These are phyloP conservation scores for Ctenochaetus hawaiiensis DNA, from an alignment of 2,797 vertebrate species.

Conservation along the genomic window DNA sequence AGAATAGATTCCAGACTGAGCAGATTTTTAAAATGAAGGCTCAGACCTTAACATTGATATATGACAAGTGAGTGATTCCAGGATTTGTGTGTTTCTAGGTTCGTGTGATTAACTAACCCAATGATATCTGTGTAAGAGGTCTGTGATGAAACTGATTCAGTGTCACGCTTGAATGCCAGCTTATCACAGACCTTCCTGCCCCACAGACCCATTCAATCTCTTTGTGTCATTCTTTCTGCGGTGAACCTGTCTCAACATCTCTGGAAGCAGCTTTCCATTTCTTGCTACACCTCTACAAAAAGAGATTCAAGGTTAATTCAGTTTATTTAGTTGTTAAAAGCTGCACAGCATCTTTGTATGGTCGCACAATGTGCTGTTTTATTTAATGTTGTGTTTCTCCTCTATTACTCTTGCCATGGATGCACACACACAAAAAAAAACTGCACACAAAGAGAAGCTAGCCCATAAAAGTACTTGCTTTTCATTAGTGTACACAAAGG, in stretches of 20 bases:
- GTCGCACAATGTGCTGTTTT: constrained; percentile 30
- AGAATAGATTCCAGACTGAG: constrained; percentile 22
- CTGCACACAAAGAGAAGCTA: constrained; percentile 15
- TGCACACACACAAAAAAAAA: constrained; percentile 11
- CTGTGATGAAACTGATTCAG: constrained; percentile 72
- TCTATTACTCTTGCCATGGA: constrained; percentile 1
- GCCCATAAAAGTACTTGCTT: constrained; percentile 34
- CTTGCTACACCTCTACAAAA: constrained; percentile 45
- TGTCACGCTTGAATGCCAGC: constrained; percentile 73
- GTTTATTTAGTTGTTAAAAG: constrained; percentile 58
- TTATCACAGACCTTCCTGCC: constrained; percentile 78
- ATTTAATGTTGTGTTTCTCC: constrained; percentile 43
- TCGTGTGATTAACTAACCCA: constrained; percentile 38
- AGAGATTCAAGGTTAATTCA: constrained; percentile 72
- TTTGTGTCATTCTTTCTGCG: constrained; percentile 51
- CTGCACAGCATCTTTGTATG: constrained; percentile 29
- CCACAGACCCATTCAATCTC: constrained; percentile 71
- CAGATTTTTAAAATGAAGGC: constrained; percentile 37
- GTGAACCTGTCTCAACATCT: constrained; percentile 46
- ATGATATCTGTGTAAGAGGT: constrained; percentile 44
- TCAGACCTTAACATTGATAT: constrained; percentile 31
- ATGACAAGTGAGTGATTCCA: constrained; percentile 34
- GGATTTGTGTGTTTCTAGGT: constrained; percentile 41
- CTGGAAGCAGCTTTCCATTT: constrained; percentile 61
- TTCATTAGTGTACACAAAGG: constrained; percentile 58